A percentile compares a stretch with the other conserved stretches of the same genome.
These are phyloP conservation scores for Aythya fuligula DNA, from an alignment of 2,797 vertebrate species.

Conservation along the genomic window DNA sequence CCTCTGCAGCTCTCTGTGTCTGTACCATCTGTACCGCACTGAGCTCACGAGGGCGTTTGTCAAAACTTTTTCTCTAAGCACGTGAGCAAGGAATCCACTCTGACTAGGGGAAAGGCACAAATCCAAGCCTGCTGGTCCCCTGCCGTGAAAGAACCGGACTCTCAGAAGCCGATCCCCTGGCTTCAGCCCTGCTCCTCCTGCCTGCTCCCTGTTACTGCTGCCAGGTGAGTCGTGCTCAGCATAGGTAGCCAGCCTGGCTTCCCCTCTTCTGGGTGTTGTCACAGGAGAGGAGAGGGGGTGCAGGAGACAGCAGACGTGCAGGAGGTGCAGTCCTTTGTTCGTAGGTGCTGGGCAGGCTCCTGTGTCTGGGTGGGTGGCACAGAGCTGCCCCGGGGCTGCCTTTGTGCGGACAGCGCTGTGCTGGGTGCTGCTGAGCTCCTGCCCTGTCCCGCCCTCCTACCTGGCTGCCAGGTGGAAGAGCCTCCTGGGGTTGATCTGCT, in stretches of 20 bases:
- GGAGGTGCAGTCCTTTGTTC: neutral
- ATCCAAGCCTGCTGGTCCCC: rapidly evolving
- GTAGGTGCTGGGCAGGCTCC: neutral
- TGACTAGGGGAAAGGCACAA: neutral
- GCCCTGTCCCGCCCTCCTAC: conserved; percentile 31
- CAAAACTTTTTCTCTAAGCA: neutral
- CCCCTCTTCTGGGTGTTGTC: neutral
- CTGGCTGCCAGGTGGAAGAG: conserved; percentile 52
- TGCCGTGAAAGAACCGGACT: neutral
- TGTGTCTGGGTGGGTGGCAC: neutral
- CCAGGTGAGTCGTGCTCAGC: neutral
- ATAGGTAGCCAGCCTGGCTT: neutral
- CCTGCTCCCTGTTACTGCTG: neutral
- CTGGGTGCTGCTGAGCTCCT: neutral
- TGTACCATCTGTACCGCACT: rapidly evolving
- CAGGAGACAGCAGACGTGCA: neutral
- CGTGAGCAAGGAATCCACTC: neutral
- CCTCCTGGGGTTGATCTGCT: conserved; percentile 2
- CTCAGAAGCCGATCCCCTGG: rapidly evolving
- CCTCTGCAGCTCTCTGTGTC: rapidly evolving
- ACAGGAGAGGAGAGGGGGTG: neutral
- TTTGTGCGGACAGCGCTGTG: neutral
- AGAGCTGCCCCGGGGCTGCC: neutral
- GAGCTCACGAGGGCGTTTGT: neutral
- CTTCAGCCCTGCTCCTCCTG: neutral